These are phyloP conservation scores for Ctenodactylus gundi DNA, from an alignment of 2,113 vertebrate species.

Conservation along the genomic window DNA sequence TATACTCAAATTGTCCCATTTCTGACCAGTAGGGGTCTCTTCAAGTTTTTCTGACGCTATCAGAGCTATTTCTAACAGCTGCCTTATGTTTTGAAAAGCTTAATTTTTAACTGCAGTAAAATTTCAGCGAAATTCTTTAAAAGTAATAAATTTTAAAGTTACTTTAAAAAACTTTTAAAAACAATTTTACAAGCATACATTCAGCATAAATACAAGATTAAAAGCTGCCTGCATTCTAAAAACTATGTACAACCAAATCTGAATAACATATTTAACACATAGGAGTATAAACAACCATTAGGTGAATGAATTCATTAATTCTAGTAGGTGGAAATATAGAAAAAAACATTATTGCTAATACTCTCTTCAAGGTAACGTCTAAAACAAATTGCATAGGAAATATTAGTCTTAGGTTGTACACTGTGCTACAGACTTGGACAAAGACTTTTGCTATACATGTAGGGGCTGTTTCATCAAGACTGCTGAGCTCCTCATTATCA, in stretches of 20 bases:
- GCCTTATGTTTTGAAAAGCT: slow-evolving; percentile 30
- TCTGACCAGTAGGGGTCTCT: slow-evolving; percentile 7
- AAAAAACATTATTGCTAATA: slow-evolving; percentile 12
- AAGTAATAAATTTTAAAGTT: no score
- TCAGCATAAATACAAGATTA: neutral
- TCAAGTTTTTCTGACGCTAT: neutral
- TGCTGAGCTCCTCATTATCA: neutral
- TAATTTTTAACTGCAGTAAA: slow-evolving; percentile 42
- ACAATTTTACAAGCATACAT: neutral
- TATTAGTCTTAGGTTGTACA: neutral
- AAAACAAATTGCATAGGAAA: neutral
- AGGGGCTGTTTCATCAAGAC: neutral
- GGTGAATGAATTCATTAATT: slow-evolving; percentile 37
- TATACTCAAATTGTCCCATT: neutral
- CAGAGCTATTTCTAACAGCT: neutral
- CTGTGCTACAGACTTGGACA: neutral
- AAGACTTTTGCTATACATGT: neutral
- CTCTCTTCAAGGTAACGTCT: slow-evolving; percentile 7
- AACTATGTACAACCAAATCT: neutral
- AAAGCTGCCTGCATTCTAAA: slow-evolving; percentile 37
- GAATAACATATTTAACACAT: neutral
- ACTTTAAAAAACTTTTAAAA: no score
- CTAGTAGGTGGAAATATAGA: neutral
- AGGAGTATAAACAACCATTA: neutral
- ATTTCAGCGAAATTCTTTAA: no score